Conservation (phyloP, 2,888 invertebrate species). For the Chloroclystis v-ata region DNA sequence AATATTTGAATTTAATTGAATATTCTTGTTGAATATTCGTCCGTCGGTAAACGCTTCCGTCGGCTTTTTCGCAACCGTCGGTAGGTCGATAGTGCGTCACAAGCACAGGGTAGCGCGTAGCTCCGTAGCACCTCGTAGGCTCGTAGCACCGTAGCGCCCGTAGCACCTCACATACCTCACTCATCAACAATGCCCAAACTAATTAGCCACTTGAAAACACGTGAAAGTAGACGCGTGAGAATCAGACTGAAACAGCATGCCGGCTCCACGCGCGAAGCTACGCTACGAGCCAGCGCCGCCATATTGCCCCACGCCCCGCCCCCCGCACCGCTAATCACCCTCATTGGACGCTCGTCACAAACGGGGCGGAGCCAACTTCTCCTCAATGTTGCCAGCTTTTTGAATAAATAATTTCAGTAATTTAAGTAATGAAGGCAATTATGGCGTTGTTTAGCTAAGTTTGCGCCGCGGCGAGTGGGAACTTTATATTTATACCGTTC, state of each 20-base stretch:
- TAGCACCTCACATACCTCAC: slow-evolving; percentile 34
- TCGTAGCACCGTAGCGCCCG: slow-evolving; percentile 22
- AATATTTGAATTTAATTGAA: too few species aligned
- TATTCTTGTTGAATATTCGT: neutral
- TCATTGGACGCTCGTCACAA: slow-evolving; percentile 50
- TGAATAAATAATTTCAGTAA: slow-evolving; percentile 79
- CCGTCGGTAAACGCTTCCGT: slow-evolving; percentile 39
- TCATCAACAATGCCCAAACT: slow-evolving; percentile 47
- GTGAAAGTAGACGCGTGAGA: slow-evolving; percentile 49
- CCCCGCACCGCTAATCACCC: slow-evolving; percentile 34
- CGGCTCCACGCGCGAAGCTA: slow-evolving; percentile 38
- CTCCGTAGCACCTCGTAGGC: slow-evolving; percentile 33
- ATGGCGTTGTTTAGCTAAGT: slow-evolving; percentile 79
- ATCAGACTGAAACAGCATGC: slow-evolving; percentile 52
- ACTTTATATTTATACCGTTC: slow-evolving; percentile 78
- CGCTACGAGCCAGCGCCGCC: slow-evolving; percentile 58
- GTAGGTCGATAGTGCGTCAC: too few species aligned
- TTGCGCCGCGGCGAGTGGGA: slow-evolving; percentile 74
- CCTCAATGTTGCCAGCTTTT: slow-evolving; percentile 77
- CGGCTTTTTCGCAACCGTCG: slow-evolving; percentile 14
- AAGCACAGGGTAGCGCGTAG: slow-evolving; percentile 23
- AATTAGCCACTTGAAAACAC: slow-evolving; percentile 51
- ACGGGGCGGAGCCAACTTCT: slow-evolving; percentile 52
- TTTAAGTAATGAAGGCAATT: slow-evolving; percentile 80
- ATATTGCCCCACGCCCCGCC: slow-evolving; percentile 70